Evolutionary conservation across 2,888 invertebrate species (phyloP).

Genomic region (Scaptomyza parva): DNA sequence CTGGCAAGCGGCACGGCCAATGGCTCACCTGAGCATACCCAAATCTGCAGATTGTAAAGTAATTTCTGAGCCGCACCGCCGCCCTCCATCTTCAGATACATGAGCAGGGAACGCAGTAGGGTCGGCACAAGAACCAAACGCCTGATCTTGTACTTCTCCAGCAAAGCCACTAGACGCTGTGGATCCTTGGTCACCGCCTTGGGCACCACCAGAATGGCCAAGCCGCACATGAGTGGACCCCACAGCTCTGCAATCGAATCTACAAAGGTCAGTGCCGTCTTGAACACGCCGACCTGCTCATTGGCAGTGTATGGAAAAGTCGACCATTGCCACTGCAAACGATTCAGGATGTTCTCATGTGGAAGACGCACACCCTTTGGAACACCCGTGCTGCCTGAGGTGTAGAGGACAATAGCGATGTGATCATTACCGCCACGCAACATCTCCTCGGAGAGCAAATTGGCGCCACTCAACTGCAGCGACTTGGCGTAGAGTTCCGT

Average conservation of each 20-base stretch:
- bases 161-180: constrained; percentile 88
- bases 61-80: constrained; percentile 84
- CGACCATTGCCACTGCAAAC: constrained; percentile 95
- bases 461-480: constrained; percentile 66
- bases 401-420: constrained; percentile 82
- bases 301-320: constrained; percentile 90
- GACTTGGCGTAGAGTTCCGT: constrained; percentile 80
- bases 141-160: constrained; percentile 91
- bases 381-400: constrained; percentile 94
- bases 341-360: constrained; percentile 91
- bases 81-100: constrained; percentile 88
- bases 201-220: constrained; percentile 90
- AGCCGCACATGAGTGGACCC: constrained; percentile 91
- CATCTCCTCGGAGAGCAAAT: constrained; percentile 84
- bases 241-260: constrained; percentile 95
- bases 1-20: constrained; percentile 89
- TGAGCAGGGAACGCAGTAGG: constrained; percentile 90
- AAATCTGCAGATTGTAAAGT: constrained; percentile 88
- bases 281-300: constrained; percentile 92
- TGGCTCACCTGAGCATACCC: constrained; percentile 95
- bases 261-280: constrained; percentile 96
- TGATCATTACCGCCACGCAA: constrained; percentile 73
- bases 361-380: constrained; percentile 95
- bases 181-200: constrained; percentile 91
- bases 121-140: constrained; percentile 95